These are phyloP conservation scores for Elysia chlorotica DNA, from an alignment of 1,140 invertebrate genomes.

Conservation along the genomic window DNA sequence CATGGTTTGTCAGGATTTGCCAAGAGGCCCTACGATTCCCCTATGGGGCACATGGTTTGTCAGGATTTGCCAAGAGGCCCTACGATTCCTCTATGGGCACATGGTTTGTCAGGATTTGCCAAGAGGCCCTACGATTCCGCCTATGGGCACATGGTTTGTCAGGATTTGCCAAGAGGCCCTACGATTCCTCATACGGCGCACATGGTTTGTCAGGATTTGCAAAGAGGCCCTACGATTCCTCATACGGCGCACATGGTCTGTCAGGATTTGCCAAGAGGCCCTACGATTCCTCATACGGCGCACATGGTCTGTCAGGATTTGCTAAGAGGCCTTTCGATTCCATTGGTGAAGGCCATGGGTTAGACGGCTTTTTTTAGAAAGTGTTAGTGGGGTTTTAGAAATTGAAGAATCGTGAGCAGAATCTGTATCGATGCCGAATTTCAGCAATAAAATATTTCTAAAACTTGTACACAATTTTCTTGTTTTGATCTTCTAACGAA, in stretches of 20 bases:
- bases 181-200: not conserved
- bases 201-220: slow-evolving; percentile 8
- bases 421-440: no score
- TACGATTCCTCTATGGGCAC: slow-evolving; percentile 9
- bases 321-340: slow-evolving; percentile 15
- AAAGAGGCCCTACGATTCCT: slow-evolving; percentile 11
- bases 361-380: not conserved
- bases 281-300: slow-evolving; percentile 2
- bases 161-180: slow-evolving; percentile 8
- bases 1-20: slow-evolving; percentile 14
- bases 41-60: not conserved
- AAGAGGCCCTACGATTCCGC: slow-evolving; percentile 12
- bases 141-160: not conserved
- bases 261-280: slow-evolving; percentile 3
- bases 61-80: slow-evolving; percentile 13
- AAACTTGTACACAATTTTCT: no score
- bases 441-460: no score
- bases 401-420: no score
- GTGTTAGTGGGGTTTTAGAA: no score
- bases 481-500: no score
- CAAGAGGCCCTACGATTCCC: slow-evolving; percentile 8
- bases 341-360: not conserved
- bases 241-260: not conserved
- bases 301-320: slow-evolving; percentile 3
- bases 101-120: not conserved